Base-by-base conservation (phyloP, 2,888 invertebrate species). In the Callyntrura guangdongensis region DNA sequence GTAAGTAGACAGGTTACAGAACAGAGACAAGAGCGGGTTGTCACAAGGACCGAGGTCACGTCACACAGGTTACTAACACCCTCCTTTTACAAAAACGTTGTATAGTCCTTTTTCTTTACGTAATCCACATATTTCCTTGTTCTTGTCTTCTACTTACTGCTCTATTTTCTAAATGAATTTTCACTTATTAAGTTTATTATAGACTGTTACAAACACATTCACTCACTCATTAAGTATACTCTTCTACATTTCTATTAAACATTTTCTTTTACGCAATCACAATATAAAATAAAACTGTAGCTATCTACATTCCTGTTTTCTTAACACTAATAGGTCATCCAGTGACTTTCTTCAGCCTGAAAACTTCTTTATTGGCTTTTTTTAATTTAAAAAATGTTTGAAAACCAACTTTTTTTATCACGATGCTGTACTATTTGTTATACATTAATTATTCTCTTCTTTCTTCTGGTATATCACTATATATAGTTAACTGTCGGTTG, bases 1-100 rank as follows among this genome's bases (percentile, higher is more conserved):
- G 96, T 96, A 95, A 96, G 96, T 95, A 96, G 96, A 94, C 96
- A 96, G 95, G 96, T 96, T 95, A 96, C 96, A 95, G 96, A 96
- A 95, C 96, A 96, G 94, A 96, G 96, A 95, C 96, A 96, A 95
- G 96, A 96, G 95, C 96, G 96, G 95, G 91, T 91, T 47, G 96
- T 96, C 95, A 96, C 96, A 94, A 96, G 96, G 95, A 96, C 96
- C 95, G 96, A 96, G 95, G 96, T 96, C 94, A 96, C 96, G 12
- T 92, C 93, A 45, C 94, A 93, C 94, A 96, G 96, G 96, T 96
- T 67, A 92, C 79, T 79, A 56, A 56, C 72, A 67, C 1, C 22
- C 72, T 17, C 69, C 77, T 77, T 85, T 22, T 59, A 81, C 59
- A 84, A 59, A 56, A 53, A 8, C 22, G 36, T 36, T 53, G 8